Evolutionary conservation across 1,140 invertebrate species (phyloP).

Genomic region (Drosophila suzukii): DNA sequence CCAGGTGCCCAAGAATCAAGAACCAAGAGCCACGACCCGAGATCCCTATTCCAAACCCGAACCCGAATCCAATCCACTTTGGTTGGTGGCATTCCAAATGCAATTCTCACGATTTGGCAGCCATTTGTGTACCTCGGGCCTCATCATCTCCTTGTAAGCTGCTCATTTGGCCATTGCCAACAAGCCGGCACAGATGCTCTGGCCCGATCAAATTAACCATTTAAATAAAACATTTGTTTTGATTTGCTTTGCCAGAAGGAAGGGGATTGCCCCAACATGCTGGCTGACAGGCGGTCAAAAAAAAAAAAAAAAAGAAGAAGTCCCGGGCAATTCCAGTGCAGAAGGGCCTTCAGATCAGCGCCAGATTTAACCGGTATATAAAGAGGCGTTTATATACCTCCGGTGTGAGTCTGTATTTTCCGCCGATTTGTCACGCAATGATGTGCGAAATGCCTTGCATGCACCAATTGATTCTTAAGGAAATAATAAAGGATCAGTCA

Average conservation of each 20-base stretch:
- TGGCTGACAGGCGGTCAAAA: constrained; percentile 58
- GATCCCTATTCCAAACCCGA: neutral
- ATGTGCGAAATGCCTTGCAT: constrained; percentile 17
- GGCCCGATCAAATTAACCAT: constrained; percentile 73
- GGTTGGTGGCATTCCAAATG: constrained; percentile 45
- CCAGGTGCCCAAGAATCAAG: constrained; percentile 2
- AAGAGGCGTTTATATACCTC: neutral
- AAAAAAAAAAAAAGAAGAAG: constrained; percentile 2
- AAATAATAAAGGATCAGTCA: neutral
- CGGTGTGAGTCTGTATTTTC: neutral
- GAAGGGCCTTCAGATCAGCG: constrained; percentile 7
- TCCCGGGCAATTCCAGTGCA: constrained; percentile 11
- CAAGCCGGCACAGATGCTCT: constrained; percentile 28
- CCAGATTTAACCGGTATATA: constrained; percentile 7
- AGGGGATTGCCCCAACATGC: constrained; percentile 23
- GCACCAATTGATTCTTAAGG: constrained; percentile 12
- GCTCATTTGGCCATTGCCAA: constrained; percentile 66
- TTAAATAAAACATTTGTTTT: constrained; percentile 82
- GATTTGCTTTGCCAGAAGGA: constrained; percentile 43
- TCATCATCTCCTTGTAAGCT: constrained; percentile 75
- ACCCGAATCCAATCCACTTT: neutral
- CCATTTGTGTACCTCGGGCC: constrained; percentile 56
- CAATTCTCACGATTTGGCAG: constrained; percentile 79
- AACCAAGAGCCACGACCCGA: neutral
- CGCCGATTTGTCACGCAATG: constrained; percentile 33